A percentile compares a stretch with the other conserved stretches of the same genome.
These are phyloP conservation scores for Phasia obesa DNA, from an alignment of 2,888 invertebrate species.

Conservation along the genomic window DNA sequence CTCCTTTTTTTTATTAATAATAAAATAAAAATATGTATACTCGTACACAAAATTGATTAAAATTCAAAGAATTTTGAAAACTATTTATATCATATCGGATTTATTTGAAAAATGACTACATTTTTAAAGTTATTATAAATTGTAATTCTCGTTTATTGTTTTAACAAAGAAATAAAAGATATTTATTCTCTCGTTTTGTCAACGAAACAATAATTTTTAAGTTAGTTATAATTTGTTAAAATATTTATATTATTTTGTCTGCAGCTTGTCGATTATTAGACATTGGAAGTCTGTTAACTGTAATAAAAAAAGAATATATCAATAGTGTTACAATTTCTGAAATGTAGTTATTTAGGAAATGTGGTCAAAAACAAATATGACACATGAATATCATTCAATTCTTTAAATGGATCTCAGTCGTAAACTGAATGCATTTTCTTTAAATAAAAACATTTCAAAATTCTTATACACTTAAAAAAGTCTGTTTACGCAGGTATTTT, in stretches of 20 bases:
- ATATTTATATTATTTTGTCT: conserved; percentile 12
- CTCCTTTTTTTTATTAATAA: conserved; percentile 64
- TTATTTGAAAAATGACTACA: conserved; percentile 59
- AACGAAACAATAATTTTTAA: conserved; percentile 29
- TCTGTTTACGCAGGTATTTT: too few species aligned
- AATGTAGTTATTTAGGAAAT: too few species aligned
- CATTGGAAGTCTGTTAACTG: conserved; percentile 47
- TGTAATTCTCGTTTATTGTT: conserved; percentile 45
- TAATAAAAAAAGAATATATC: conserved; percentile 6
- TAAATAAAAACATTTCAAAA: too few species aligned
- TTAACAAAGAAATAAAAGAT: not conserved
- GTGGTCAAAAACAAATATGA: too few species aligned
- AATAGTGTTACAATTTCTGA: not conserved
- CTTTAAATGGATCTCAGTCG: too few species aligned
- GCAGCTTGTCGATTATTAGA: not conserved
- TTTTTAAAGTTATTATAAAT: conserved; percentile 53
- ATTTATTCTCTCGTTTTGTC: conserved; percentile 4
- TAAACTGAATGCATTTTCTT: too few species aligned
- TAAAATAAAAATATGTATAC: not conserved
- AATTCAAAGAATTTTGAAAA: conserved; percentile 9
- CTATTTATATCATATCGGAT: conserved; percentile 50
- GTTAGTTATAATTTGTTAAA: not conserved
- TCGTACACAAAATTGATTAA: not conserved
- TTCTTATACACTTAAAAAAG: too few species aligned
- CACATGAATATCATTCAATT: too few species aligned